Percentiles rank a stretch among this genome's conserved stretches.
Conservation (phyloP, 2,113 vertebrate species). For the Eolophus roseicapilla region DNA sequence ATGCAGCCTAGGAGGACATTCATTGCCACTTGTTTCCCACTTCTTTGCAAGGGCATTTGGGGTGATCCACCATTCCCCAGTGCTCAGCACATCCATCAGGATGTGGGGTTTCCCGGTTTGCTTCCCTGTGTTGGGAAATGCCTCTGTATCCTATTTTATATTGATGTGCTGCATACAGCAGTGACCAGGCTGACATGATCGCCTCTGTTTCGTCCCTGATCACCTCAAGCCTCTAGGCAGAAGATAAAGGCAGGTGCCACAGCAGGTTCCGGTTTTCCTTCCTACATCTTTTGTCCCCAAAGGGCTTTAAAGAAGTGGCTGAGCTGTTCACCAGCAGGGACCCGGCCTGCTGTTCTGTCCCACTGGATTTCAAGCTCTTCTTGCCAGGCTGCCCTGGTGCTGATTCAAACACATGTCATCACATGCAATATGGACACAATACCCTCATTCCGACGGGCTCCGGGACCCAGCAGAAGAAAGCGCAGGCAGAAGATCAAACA, state of each 20-base stretch:
- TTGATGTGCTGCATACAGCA: neutral
- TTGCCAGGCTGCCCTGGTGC: constrained; percentile 3
- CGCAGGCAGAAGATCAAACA: constrained; percentile 76
- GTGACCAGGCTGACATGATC: neutral
- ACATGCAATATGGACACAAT: constrained; percentile 65
- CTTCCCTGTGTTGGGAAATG: neutral
- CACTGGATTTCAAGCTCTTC: neutral
- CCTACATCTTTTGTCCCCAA: neutral
- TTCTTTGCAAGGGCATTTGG: neutral
- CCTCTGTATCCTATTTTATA: neutral
- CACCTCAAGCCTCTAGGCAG: neutral
- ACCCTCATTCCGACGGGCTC: constrained; percentile 62
- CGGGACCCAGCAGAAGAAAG: constrained; percentile 69
- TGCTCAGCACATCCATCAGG: neutral
- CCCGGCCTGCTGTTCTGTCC: neutral
- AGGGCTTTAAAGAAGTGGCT: neutral
- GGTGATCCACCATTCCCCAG: neutral
- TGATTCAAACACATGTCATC: constrained; percentile 65
- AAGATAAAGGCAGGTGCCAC: neutral
- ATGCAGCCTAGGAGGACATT: neutral
- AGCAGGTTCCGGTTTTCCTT: constrained; percentile 1
- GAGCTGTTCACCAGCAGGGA: neutral
- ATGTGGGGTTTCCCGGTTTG: neutral
- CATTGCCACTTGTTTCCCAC: neutral
- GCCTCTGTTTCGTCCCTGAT: neutral